Base-by-base conservation (phyloP, 2,113 vertebrate species). In the Thamnaconus septentrionalis region DNA sequence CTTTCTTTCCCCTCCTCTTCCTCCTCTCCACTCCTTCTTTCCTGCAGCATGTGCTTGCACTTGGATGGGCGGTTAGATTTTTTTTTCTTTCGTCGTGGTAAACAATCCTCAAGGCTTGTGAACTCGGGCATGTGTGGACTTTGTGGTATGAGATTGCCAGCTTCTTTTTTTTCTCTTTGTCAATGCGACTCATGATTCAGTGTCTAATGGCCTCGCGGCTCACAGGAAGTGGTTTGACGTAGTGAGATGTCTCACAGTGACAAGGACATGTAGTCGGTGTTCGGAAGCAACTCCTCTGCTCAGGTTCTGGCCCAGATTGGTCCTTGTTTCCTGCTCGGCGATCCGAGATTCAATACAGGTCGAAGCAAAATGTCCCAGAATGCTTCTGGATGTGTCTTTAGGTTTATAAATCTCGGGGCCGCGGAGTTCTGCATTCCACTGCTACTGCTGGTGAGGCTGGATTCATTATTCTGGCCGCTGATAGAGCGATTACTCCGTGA, bases 391-490 rank as follows among this genome's bases (percentile, higher is more conserved):
- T 82, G 77, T 85, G 70, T 61, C 66, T 64, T 43, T 47, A 55
- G 58, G 50, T 79, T 69, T 51, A 72, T 68, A 66, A 76, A 71
- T 59, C 69, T 56, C 64, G 43, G 68, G 61, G 73, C 59, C 45
- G 55, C 47, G 70, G 82, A 75, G 73, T 84, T 86, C 77, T 83
- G 51, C 74, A 69, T 85, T 82, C 54, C 59, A 72, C 74, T 57
- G 75, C 66, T 68, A 62, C 69, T 79, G 69, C 69, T 64, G 47
- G 75, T 68, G 74, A 70, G 83, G 87, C 83, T 83, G 83, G 74
- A 83, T 87, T 88, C 81, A 82, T 89, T 88, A 80, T 73, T 75
- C 74, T 51, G 42, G 60, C 66, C 72, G 63, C 73, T 80, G 78
- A 85, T 85, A 81, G 71, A 66, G 75, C 75, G 78, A 85, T 87